Evolutionary conservation across 2,888 invertebrate species (phyloP), one percentile per base, ranked within the genome.

Genomic region (Parnassius glacialis): DNA sequence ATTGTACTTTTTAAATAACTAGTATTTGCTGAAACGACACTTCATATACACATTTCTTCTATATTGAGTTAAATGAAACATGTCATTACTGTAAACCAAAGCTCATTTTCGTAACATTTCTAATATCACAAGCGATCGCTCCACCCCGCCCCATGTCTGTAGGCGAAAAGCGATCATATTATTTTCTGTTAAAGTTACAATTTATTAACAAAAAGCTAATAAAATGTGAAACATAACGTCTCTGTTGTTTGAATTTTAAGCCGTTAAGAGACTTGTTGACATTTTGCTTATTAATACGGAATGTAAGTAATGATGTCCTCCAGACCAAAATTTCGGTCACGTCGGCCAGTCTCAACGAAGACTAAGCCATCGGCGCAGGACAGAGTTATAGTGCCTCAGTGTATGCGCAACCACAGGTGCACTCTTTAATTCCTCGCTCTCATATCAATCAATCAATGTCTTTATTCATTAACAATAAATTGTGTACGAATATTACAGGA

Each of bases 151-250:
- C 43, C 47, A 12, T 44, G 44, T 54, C 59, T 48, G 54, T 59
- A 42, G 54, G 56, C 53, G 48, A 64, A 55, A 74, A 69, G 76
- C 78, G 76, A 80, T 84, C 74, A 73, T 79, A 84, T 82, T 80
- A 75, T 77, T 77, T 78, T 83, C 67, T 83, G 78, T 85, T 83
- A 74, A 79, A 79, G 76, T 85, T 83, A 85, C 78, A 75, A 75
- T 87, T 87, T 87, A 88, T 83, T 88, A 90, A 87, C 85, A 84
- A 87, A 84, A 87, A 81, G 83, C 84, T 85, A 88, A 86, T 88
- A 86, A 89, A 88, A 80, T 66, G 80, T 79, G 43, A 47, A 47
- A 73, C 75, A 74, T 80, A 77, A 78, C 10, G 75, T 78, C 43
- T 44, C 44, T 54, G 43, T 53, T 61, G 61, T 67, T 70, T 71